Conservation (phyloP, 2,888 invertebrate genomes). For the Zygothrica quintamaculata region DNA sequence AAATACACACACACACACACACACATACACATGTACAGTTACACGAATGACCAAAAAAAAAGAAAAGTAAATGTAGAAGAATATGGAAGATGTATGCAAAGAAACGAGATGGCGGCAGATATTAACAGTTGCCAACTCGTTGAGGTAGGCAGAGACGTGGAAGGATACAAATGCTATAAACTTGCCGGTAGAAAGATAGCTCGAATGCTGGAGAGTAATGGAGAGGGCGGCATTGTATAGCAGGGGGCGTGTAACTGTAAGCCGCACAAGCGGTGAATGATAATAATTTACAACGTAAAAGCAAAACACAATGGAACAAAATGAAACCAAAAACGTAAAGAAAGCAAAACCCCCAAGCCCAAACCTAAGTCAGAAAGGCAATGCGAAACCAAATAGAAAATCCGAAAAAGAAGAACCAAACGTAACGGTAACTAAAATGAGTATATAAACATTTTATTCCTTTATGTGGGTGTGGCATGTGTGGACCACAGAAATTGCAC, state of each 20-base stretch:
- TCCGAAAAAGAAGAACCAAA: conserved; percentile 21
- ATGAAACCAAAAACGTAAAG: conserved; percentile 28
- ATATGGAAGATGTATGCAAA: conserved; percentile 36
- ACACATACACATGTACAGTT: conserved; percentile 12
- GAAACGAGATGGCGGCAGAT: conserved; percentile 61
- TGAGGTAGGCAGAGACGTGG: conserved; percentile 28
- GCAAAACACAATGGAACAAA: conserved; percentile 62
- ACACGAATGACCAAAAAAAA: conserved; percentile 1
- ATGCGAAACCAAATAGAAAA: no score
- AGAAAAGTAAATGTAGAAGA: not conserved
- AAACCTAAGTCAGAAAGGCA: no score
- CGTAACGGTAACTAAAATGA: conserved; percentile 31
- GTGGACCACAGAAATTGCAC: conserved; percentile 44
- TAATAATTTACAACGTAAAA: conserved; percentile 71
- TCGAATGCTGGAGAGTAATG: conserved; percentile 34
- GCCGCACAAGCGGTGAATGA: conserved; percentile 51
- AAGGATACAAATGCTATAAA: conserved; percentile 41
- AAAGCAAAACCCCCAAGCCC: conserved; percentile 22
- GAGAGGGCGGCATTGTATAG: conserved; percentile 5
- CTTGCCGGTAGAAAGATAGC: conserved; percentile 31
- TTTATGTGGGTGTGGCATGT: conserved; percentile 33
- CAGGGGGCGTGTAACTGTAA: conserved; percentile 10
- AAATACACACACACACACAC: conserved; percentile 36
- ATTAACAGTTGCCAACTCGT: conserved; percentile 71
- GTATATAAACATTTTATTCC: conserved; percentile 56